Base-by-base conservation (phyloP, 1,140 invertebrate genomes). In the Drosophila aff. region DNA sequence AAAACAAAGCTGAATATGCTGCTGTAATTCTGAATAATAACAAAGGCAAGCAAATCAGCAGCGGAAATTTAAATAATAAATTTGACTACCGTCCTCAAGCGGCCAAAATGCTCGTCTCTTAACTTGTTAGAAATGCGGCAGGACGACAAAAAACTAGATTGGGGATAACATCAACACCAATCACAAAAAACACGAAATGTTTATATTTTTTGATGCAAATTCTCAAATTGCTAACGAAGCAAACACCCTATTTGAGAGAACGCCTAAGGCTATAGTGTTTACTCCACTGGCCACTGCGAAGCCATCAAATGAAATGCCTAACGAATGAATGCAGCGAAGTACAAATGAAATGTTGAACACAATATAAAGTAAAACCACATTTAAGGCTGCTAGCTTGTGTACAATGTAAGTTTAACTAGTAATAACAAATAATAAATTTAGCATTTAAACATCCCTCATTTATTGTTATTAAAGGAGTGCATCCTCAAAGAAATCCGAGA, bases 51-150 rank as follows among this genome's bases (percentile, higher is more conserved):
- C 73, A 81, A 89, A 79, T 84, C 73, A 79, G 67, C 77, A 38
- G 59, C 55, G 59, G 23, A 66, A 89, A 89, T 89, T 89, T 90
- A 66, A 89, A 89, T 89, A 89, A 81, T 90, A 90, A 89, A 89
- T 89, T 89, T 81, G 36, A 49, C 13, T 21, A 44, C 38, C 57
- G 18, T n/a, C 18, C 67, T 43, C 43, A 18, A 18, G 76, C 46
- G 31, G 43, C 44, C 72, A 68, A 79, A 61, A 79, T 74, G 77
- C 80, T 80, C 66, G 66, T 21, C 76, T 60, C 43, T 77, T 62
- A 74, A 76, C 71, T 87, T 81, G 69, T 79, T 79, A 79, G 55
- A 61, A 81, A 83, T 84, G 55, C 84, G 69, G 23, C 33, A 55
- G 69, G 76, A 81, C 64, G 28, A 43, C 36, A 53, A 44, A 52